These are phyloP conservation scores for Drosophila putrida DNA, from an alignment of 2,888 invertebrate species.

Conservation along the genomic window DNA sequence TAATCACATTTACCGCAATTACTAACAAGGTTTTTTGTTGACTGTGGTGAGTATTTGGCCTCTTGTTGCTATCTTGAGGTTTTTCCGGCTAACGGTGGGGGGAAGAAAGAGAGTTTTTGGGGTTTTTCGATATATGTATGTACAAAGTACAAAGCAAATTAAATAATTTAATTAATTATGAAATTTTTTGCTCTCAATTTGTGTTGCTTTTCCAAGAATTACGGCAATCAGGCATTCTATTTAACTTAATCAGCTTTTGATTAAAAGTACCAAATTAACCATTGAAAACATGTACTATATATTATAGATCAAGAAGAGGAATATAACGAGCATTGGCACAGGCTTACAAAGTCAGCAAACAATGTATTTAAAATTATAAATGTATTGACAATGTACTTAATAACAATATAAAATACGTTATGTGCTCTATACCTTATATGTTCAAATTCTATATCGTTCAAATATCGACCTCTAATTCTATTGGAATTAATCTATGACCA, in stretches of 20 bases:
- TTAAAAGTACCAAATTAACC: neutral
- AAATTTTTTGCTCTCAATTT: conserved; percentile 64
- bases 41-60: conserved; percentile 48
- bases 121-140: conserved; percentile 11
- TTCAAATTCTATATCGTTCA: too few species aligned
- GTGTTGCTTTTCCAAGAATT: conserved; percentile 16
- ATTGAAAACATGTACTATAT: too few species aligned
- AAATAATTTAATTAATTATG: conserved; percentile 76
- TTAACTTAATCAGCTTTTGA: conserved; percentile 47
- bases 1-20: conserved; percentile 83
- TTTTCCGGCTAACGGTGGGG: neutral
- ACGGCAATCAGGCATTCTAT: conserved; percentile 49
- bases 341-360: too few species aligned
- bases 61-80: conserved; percentile 48
- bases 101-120: neutral
- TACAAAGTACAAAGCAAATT: conserved; percentile 59
- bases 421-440: too few species aligned
- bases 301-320: too few species aligned
- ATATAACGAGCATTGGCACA: too few species aligned
- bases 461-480: too few species aligned
- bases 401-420: too few species aligned
- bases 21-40: conserved; percentile 77
- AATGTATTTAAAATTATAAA: too few species aligned
- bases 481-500: too few species aligned
- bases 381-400: too few species aligned